phyloP scores from a whole-genome alignment of 2,888 invertebrate species.

The Dicroscelio sp. region DNA sequence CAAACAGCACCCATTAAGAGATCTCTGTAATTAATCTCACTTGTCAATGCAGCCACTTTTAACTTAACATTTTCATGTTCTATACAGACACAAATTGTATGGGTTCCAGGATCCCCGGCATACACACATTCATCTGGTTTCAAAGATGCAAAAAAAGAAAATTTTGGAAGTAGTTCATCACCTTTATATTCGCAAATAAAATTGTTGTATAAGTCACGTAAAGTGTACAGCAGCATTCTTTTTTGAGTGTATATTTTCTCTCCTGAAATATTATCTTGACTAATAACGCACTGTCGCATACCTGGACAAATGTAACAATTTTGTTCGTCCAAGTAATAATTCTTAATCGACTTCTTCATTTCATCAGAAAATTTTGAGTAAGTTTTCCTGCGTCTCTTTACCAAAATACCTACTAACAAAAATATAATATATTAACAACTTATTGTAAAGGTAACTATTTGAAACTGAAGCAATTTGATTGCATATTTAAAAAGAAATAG shows the following conservation, averaged over 20 bases:
- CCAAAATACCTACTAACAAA: not conserved
- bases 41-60: conserved; percentile 40
- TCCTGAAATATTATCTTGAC: conserved; percentile 8
- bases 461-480: not conserved
- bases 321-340: conserved; percentile 16
- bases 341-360: conserved; percentile 29
- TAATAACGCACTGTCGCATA: not conserved
- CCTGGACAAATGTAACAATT: conserved; percentile 57
- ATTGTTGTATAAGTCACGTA: conserved; percentile 38
- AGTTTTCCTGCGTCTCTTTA: not conserved
- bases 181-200: not conserved
- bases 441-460: not conserved
- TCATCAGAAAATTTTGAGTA: conserved; percentile 41
- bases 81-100: conserved; percentile 27
- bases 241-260: conserved; percentile 46
- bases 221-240: conserved; percentile 39
- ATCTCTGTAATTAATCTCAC: conserved; percentile 15
- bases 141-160: conserved; percentile 41
- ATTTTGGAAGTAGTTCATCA: conserved; percentile 23
- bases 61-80: conserved; percentile 57
- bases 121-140: conserved; percentile 30
- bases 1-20: conserved; percentile 26
- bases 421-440: not conserved
- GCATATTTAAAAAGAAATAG: not conserved
- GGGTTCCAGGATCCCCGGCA: conserved; percentile 48